Base-by-base conservation (phyloP, 2,113 vertebrate species). In the Halichoerus grypus region DNA sequence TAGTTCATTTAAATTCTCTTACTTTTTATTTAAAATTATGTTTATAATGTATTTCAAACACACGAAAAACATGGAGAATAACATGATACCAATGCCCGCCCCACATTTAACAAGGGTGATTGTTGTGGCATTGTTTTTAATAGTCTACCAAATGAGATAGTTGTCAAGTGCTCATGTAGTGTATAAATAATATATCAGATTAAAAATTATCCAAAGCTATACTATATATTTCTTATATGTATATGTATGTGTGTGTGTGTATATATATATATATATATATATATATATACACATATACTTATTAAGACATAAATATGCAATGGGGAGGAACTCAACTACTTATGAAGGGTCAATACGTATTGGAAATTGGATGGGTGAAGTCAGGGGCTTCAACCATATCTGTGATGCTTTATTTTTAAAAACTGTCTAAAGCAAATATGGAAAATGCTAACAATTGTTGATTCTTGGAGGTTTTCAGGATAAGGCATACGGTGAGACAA, bases 31-130 rank as follows among this genome's bases (percentile, higher is more conserved):
- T 92, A 53, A 88, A 91, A 51, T 85, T 89, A 33, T 77, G 28
- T 36, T 83, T 82, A 49, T 82, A 77, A 77, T 91, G 10, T 74
- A 82, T 91, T 93, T 91, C 22, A 91, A 59, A 76, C 72, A 77
- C 24, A 61, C 7, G 59, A 61, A 96, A 49, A 91, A 21, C 11
- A 12, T 24, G 33, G 51, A 95, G 42, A 63, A 63, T 31, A 69
- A 67, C 65, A 36, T 79, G 19, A 83, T 3, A 61, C 19, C 31
- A 63, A 10, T 51, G 42, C 1, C 10, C 22, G 28, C 22, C 2
- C 49, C 8, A 10, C n/a, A n/a, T 57, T 93, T 84, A 74, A 93
- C 11, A 71, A 95, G 12, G 87, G 46, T 63, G 4, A 55, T 63
- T 28, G 9, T 42, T 39, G 21, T 33, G 6, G 10, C 57, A 77